Percentiles rank a stretch among this genome's conserved stretches.
Conservation (phyloP, 2,113 vertebrate species). For the human region DNA sequence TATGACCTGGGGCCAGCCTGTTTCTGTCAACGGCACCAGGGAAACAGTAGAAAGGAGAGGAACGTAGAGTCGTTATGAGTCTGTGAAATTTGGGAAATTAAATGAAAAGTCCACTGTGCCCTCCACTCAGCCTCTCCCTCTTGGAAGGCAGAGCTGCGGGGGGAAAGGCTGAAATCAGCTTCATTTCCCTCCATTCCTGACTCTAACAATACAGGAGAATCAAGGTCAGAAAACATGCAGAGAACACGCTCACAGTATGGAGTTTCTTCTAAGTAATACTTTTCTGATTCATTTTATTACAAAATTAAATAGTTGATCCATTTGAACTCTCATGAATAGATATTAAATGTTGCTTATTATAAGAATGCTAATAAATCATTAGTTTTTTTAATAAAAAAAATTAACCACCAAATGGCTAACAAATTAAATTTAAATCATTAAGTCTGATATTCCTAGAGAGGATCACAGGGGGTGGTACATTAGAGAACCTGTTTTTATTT, state of each 20-base stretch:
- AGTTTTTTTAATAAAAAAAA: constrained; percentile 3
- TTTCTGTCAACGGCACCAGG: not conserved
- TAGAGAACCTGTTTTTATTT: constrained; percentile 69
- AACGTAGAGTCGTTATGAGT: fast-evolving
- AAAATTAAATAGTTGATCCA: constrained; percentile 67
- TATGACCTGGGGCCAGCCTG: not conserved
- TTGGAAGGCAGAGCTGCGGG: not conserved
- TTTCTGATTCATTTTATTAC: constrained; percentile 64
- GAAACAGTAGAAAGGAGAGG: too few relatives aligned
- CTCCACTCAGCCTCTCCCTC: not conserved
- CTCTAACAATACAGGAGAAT: not conserved
- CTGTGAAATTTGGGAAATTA: not conserved
- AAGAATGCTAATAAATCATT: constrained; percentile 70
- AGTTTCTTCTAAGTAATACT: constrained; percentile 39
- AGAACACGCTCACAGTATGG: constrained; percentile 33
- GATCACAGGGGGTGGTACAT: constrained; percentile 63
- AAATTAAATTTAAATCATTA: constrained; percentile 76
- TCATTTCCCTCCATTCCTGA: not conserved
- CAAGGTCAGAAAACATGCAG: not conserved
- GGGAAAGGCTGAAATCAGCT: fast-evolving
- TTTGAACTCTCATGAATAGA: constrained; percentile 67
- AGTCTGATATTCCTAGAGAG: constrained; percentile 66
- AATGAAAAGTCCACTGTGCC: not conserved
- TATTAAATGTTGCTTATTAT: constrained; percentile 67
- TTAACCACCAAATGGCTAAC: constrained; percentile 66